A percentile compares a stretch with the other conserved stretches of the same genome.
phyloP scores from a whole-genome alignment of 2,888 invertebrate genomes.

The Myathropa florea region DNA sequence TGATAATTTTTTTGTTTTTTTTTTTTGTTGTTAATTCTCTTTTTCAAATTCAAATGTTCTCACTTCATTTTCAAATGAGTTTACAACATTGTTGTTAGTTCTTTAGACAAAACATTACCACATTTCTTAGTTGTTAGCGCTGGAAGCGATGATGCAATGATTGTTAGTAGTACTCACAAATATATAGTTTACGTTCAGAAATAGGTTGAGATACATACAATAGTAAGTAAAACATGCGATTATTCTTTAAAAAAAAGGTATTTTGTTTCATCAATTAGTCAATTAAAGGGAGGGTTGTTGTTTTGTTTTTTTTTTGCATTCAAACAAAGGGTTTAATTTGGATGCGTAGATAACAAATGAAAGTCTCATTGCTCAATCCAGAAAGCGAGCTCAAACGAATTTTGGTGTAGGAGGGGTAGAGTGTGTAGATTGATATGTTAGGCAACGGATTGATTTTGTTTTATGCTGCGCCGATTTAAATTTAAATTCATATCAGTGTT shows the following conservation, averaged over 20 bases:
- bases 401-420: background rate
- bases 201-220: constrained; percentile 51
- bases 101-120: constrained; percentile 52
- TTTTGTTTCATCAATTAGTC: background rate
- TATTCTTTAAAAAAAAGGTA: constrained; percentile 19
- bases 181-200: constrained; percentile 53
- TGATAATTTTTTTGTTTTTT: constrained; percentile 23
- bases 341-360: background rate
- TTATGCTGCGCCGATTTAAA: background rate
- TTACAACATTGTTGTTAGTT: background rate
- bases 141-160: constrained; percentile 65
- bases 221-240: constrained; percentile 47
- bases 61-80: background rate
- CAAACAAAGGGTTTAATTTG: background rate
- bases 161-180: constrained; percentile 59
- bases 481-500: background rate
- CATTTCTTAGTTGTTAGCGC: constrained; percentile 48
- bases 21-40: background rate
- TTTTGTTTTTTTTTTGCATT: constrained; percentile 1
- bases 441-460: background rate
- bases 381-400: background rate
- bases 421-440: background rate
- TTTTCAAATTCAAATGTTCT: background rate
- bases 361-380: background rate
- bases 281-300: background rate